Evolutionary conservation across 2,888 invertebrate species (phyloP), one percentile per base, ranked within the genome.

Genomic region (Rhogogaster chlorosoma): DNA sequence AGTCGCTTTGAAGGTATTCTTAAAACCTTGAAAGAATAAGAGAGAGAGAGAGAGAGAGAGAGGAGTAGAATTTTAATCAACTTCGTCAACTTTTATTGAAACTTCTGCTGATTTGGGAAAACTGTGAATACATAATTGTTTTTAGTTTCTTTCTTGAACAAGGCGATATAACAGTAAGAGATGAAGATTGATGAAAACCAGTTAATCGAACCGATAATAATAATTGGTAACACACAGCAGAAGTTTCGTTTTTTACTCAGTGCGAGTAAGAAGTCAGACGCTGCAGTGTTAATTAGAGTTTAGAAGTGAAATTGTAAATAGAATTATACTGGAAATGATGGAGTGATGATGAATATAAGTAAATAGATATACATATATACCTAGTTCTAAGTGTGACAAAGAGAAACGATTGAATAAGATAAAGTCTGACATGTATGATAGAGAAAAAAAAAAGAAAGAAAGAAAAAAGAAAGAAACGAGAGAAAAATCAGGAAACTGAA

Each of bases 341-440:
- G 10, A 22, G 61, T 12, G 61, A 42, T 42, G 26, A 45, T n/a
- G 12, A 26, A 15, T 75, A 45, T 26, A n/a, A 26, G 45, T 45
- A 45, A 75, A 22, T 71, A 71, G 71, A 71, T 67, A 38, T 71
- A 32, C 29, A 71, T 38, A 71, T 67, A 38, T 71, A 32, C 29
- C 32, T 70, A 70, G 70, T 36, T 70, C 10, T 61, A 61, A 61
- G 61, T 26, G 61, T 70, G n/a, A 70, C 32, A 18, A 70, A 70
- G n/a, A 70, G 29, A 67, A 75, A 75, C 26, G 29, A 36, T 70
- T 26, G 75, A 45, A 75, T 75, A 75, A 75, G 70, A 70, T 32
- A 26, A 75, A 75, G 75, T 75, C 75, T 75, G 75, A 75, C 38
- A 75, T 75, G 45, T 45, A 75, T 45, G 45, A 75, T 45, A 26